Evolutionary conservation across 2,888 invertebrate species (phyloP), one percentile per base, ranked within the genome.

Genomic region (Syritta pipiens): DNA sequence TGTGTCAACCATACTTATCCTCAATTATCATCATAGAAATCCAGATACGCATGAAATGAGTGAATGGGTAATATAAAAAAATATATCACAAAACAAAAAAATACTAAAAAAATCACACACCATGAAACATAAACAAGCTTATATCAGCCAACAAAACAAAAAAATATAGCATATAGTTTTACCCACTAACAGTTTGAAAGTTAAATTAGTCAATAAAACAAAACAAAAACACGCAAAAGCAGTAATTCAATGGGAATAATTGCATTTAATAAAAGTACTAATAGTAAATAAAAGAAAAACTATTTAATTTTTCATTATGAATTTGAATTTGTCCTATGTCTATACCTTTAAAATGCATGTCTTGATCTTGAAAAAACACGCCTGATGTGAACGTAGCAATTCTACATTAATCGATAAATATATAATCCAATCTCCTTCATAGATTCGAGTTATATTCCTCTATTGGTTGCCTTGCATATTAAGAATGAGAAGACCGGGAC

Each of bases 21-120:
- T 98, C 87, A 98, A 98, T 91, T 98, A 97, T 91, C 98, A 98
- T 91, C 97, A 98, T 91, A 93, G 98, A 88, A 97, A 96, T 90
- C 93, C 97, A 85, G 97, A 98, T 90, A 97, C 97, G 84, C 97
- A 98, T 90, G 95, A 95, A 90, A 97, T 98, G 97, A 96, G 97
- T 87, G 93, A 94, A 89, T 97, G 97, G 97, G 98, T 98, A 92
- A 91, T 93, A 86, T 84, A 84, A 84, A 83, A 84, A 83, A 82
- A 83, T 82, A 76, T 82, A 75, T 65, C 68, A 71, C 71, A 77
- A 81, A 62, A 63, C 30, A 57, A 62, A 48, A 60, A 57, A 69
- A 49, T 60, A 77, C 59, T 67, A 20, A 82, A 77, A 82, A 77
- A 72, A 46, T 63, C 62, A 81, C 65, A 76, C 63, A 71, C 42